phyloP scores from a whole-genome alignment of 2,888 invertebrate species.

The Cataglyphis rosenhaueri region DNA sequence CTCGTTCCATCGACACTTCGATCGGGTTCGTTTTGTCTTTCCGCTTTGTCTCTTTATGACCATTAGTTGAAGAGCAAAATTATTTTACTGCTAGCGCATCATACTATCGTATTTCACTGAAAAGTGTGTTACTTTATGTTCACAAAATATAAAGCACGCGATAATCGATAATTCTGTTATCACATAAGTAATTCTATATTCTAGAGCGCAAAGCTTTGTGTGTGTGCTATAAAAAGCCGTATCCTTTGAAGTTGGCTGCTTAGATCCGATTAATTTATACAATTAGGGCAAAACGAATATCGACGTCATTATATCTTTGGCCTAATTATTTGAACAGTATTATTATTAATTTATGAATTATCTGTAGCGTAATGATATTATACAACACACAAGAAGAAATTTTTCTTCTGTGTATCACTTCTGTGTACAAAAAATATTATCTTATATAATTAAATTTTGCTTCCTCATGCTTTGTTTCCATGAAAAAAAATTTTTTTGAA shows the following conservation, averaged over 20 bases:
- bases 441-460: constrained; percentile 15
- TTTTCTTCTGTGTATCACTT: background rate
- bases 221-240: background rate
- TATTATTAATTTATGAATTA: background rate
- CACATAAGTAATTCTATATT: constrained; percentile 25
- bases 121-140: constrained; percentile 23
- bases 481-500: no score
- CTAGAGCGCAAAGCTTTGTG: constrained; percentile 3
- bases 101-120: background rate
- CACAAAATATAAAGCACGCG: constrained; percentile 10
- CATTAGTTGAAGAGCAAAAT: constrained; percentile 11
- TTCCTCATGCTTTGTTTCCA: no score
- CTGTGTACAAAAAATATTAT: background rate
- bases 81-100: constrained; percentile 1
- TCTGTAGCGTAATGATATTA: background rate
- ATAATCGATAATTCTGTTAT: constrained; percentile 30
- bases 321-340: background rate
- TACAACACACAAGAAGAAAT: background rate
- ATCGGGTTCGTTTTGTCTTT: constrained; percentile 7
- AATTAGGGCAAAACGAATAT: background rate
- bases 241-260: background rate
- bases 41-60: constrained; percentile 24
- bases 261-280: background rate
- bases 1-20: constrained; percentile 11
- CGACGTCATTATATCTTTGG: background rate